phyloP scores from a whole-genome alignment of 2,113 vertebrate genomes.

The Erythrocercus mccallii region DNA sequence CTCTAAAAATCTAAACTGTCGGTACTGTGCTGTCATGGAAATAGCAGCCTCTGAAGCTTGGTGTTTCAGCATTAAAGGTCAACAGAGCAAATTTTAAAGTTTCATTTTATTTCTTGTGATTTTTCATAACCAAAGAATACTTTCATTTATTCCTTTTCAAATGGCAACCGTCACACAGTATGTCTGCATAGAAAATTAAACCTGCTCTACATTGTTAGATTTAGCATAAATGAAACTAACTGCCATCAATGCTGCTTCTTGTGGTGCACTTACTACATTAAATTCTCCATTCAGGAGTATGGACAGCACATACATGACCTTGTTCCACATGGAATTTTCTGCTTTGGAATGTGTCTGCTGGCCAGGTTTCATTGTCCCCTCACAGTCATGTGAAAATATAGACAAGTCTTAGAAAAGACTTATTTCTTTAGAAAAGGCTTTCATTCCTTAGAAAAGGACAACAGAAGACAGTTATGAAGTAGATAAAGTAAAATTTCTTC shows the following conservation, averaged over 20 bases:
- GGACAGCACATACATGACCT: slow-evolving; percentile 30
- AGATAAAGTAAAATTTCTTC: not conserved
- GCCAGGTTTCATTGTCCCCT: slow-evolving; percentile 9
- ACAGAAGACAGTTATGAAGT: not conserved
- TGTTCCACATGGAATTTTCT: slow-evolving; percentile 55
- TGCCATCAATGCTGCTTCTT: not conserved
- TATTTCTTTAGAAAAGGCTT: no score
- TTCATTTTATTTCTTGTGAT: not conserved
- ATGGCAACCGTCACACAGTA: not conserved
- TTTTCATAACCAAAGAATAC: not conserved
- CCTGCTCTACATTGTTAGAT: not conserved
- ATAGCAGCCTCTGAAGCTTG: not conserved
- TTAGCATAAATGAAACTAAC: not conserved
- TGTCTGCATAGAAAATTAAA: not conserved
- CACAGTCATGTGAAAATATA: slow-evolving; percentile 19
- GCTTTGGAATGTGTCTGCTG: slow-evolving; percentile 40
- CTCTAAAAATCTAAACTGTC: not conserved
- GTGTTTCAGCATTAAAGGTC: not conserved
- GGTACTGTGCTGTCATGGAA: not conserved
- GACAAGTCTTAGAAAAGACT: not conserved
- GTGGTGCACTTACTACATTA: not conserved
- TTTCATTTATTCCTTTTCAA: not conserved
- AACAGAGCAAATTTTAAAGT: not conserved
- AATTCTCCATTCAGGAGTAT: slow-evolving; percentile 15
- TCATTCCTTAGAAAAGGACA: not conserved